Percentiles rank a stretch among this genome's conserved stretches.
Conservation (phyloP, 2,797 vertebrate species). For the Tinamus major region DNA sequence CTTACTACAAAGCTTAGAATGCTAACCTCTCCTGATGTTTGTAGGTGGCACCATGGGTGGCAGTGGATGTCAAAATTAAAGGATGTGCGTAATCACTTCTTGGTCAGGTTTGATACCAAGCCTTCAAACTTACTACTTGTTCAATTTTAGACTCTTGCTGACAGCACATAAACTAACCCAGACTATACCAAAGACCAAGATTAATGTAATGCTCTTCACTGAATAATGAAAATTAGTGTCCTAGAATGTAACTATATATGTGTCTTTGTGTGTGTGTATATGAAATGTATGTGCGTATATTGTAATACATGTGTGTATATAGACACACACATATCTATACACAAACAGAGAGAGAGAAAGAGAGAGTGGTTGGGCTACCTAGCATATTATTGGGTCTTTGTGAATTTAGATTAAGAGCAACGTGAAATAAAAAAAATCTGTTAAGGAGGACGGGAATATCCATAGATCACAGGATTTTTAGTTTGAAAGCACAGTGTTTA, state of each 20-base stretch:
- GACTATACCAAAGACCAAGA: not conserved
- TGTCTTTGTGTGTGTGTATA: too few species aligned
- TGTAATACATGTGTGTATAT: too few species aligned
- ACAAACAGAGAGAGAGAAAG: too few species aligned
- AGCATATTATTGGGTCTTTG: not conserved
- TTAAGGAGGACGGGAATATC: not conserved
- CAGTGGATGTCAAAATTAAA: not conserved
- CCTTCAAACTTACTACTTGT: not conserved
- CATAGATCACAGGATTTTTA: not conserved
- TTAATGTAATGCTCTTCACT: not conserved
- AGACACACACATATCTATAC: not conserved
- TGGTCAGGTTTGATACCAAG: not conserved
- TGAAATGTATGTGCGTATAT: too few species aligned
- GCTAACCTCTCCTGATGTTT: not conserved
- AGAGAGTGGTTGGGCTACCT: not conserved
- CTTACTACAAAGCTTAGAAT: not conserved
- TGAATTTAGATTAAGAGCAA: not conserved
- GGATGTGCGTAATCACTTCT: not conserved
- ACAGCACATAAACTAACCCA: not conserved
- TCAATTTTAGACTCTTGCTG: not conserved
- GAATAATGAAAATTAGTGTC: not conserved
- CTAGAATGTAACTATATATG: not conserved
- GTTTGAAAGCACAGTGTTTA: not conserved
- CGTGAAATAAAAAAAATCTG: not conserved
- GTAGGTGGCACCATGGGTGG: not conserved